phyloP scores from a whole-genome alignment of 2,797 vertebrate species.

The Dryobates pubescens region DNA sequence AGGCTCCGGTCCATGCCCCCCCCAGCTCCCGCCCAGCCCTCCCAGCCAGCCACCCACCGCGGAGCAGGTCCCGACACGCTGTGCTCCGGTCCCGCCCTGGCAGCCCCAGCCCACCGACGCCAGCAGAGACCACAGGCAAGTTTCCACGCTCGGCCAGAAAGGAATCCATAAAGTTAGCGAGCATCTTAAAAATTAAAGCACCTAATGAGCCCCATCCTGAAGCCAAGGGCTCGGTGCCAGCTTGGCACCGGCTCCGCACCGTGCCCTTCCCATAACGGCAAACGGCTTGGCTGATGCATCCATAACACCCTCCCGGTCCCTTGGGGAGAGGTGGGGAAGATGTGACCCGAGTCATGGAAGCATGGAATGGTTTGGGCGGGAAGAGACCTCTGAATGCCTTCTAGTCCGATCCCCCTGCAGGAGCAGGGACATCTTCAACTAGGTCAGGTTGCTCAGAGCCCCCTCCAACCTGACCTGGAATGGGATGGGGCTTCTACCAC shows the following conservation, averaged over 20 bases:
- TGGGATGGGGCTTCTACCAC: too few species aligned
- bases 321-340: neutral
- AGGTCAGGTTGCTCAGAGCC: too few species aligned
- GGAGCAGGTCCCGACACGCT: neutral
- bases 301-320: rapidly evolving
- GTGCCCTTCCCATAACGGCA: neutral
- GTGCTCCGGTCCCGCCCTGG: rapidly evolving
- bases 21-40: neutral
- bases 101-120: neutral
- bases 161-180: neutral
- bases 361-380: too few species aligned
- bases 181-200: neutral
- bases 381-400: too few species aligned
- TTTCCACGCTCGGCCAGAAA: neutral
- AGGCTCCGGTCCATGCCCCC: neutral
- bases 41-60: neutral
- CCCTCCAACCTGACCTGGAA: too few species aligned
- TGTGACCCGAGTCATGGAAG: rapidly evolving
- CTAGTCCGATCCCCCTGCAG: too few species aligned
- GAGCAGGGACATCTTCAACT: too few species aligned
- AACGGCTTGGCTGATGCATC: neutral
- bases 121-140: neutral
- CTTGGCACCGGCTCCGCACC: rapidly evolving
- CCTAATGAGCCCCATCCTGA: neutral
- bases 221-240: slow-evolving; percentile 13